These are phyloP conservation scores for Limnephilus lunatus DNA, from an alignment of 2,888 invertebrate species.

Conservation along the genomic window DNA sequence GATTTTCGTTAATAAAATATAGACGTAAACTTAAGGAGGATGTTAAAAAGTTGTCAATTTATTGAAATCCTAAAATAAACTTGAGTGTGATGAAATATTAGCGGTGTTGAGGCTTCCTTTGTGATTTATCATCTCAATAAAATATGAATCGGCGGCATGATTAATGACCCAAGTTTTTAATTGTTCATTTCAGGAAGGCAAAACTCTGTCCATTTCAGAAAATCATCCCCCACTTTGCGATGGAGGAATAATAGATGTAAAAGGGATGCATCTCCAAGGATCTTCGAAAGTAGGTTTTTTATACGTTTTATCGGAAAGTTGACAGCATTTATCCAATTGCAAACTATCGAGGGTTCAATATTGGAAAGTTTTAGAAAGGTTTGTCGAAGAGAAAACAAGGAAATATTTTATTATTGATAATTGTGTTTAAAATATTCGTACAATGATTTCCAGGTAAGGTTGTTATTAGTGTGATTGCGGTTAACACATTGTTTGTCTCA, in stretches of 20 bases:
- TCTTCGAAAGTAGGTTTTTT: neutral
- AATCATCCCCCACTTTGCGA: neutral
- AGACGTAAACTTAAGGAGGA: neutral
- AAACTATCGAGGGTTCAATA: neutral
- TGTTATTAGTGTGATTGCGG: too few relatives aligned
- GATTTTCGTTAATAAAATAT: neutral
- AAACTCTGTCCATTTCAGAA: neutral
- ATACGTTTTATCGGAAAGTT: neutral
- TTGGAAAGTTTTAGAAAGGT: neutral
- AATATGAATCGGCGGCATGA: conserved; percentile 36
- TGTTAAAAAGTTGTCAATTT: neutral
- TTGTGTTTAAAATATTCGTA: too few relatives aligned
- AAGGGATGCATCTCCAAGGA: neutral
- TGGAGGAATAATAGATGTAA: neutral
- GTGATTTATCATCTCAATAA: conserved; percentile 38
- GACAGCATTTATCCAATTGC: neutral
- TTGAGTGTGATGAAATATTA: conserved; percentile 28
- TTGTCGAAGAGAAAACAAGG: too few relatives aligned
- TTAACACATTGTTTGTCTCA: too few relatives aligned
- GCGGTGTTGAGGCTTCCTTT: neutral
- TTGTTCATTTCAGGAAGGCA: conserved; percentile 3
- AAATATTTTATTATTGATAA: too few relatives aligned
- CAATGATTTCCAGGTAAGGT: too few relatives aligned
- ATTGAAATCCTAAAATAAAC: conserved; percentile 17
- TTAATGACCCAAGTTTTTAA: conserved; percentile 34